Base-by-base conservation (phyloP, 2,888 invertebrate species). In the Hypselothyrea guttata region DNA sequence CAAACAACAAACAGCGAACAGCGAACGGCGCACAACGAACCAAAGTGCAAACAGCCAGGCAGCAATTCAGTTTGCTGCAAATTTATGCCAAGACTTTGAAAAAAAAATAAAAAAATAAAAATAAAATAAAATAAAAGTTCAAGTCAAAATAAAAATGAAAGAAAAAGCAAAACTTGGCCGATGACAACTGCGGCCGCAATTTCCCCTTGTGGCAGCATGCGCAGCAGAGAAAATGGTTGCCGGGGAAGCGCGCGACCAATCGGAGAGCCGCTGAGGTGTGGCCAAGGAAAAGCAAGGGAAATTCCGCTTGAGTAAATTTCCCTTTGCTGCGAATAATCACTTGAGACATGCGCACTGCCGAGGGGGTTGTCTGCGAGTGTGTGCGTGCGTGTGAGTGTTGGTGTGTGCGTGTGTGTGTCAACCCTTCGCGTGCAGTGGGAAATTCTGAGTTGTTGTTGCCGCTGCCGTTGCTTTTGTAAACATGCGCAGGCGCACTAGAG, bases 211-310 rank as follows among this genome's bases (percentile, higher is more conserved):
- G 31, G n/a, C 49, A 60, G 59, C 86, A 84, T 79, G 85, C 86
- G 84, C 86, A 62, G 4, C 52, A 57, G 42, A 42, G 47, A 84
- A 83, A 86, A 87, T 86, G 85, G 84, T 77, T 76, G 76, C 77
- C 81, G 81, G 83, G 85, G 86, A 84, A 86, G 70, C 54, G 27
- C 28, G 18, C 74, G 52, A 51, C 89, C 88, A 89, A 89, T 89
- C 76, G 61, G 28, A 54, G 47, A 7, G 8, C 37, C 16, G 62
- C 61, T 71, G 84, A 81, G 89, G 87, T 78, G 89, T 87, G 87
- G 75, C 85, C 72, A 60, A 61, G 41, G 46, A 35, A 15, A 40
- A 51, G 64, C 13, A 51, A 58, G 75, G 84, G 75, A 87, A 78
- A 86, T 76, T 86, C 72, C 79, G 73, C 88, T 74, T 86, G 76